These are phyloP conservation scores for Lampris megalopsis DNA, from an alignment of 2,113 vertebrate genomes.

Conservation along the genomic window DNA sequence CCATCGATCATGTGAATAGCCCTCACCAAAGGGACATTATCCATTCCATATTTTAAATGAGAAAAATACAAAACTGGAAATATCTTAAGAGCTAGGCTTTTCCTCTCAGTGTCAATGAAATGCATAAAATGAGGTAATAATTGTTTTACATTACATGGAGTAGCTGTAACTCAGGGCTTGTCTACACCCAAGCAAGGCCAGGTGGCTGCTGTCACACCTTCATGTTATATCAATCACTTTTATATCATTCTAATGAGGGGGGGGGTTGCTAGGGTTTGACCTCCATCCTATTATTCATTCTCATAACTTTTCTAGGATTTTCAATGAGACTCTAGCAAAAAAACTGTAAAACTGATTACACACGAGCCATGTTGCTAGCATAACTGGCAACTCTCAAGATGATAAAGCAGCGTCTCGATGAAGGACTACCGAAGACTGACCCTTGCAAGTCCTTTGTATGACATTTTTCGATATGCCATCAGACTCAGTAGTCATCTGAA, in stretches of 20 bases:
- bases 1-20: slow-evolving; percentile 21
- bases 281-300: slow-evolving; percentile 6
- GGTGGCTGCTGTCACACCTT: slow-evolving; percentile 11
- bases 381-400: slow-evolving; percentile 45
- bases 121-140: slow-evolving; percentile 33
- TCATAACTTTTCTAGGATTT: background rate
- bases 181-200: slow-evolving; percentile 16
- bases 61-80: slow-evolving; percentile 15
- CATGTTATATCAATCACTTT: slow-evolving; percentile 35
- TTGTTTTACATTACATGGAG: slow-evolving; percentile 27
- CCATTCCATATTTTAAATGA: slow-evolving; percentile 3
- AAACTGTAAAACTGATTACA: slow-evolving; percentile 37
- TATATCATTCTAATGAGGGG: slow-evolving; percentile 26
- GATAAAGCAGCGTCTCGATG: slow-evolving; percentile 27
- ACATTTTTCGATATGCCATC: background rate
- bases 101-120: slow-evolving; percentile 12
- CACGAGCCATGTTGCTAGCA: slow-evolving; percentile 21
- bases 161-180: slow-evolving; percentile 32
- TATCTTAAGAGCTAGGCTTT: background rate
- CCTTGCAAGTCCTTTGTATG: slow-evolving; percentile 22
- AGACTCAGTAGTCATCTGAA: slow-evolving; percentile 10
- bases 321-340: background rate
- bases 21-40: background rate
- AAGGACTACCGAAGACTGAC: slow-evolving; percentile 43
- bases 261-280: slow-evolving; percentile 1